Percentiles rank a stretch among this genome's conserved stretches.
Conservation (phyloP, 2,888 invertebrate genomes). For the Elysia crispata region DNA sequence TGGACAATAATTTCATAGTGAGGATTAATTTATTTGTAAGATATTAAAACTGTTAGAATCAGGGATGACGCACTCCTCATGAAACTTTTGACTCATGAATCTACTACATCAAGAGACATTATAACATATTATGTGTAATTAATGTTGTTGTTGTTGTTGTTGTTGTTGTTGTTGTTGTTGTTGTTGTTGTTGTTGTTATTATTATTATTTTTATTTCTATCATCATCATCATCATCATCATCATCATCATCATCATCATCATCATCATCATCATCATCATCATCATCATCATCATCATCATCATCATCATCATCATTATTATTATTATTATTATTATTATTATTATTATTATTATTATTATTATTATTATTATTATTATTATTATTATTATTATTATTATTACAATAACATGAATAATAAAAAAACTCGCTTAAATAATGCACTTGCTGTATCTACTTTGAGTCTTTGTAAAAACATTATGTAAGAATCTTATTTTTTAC, state of each 20-base stretch:
- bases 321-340: conserved; percentile 7
- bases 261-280: neutral
- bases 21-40: too few relatives aligned
- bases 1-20: too few relatives aligned
- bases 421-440: too few relatives aligned
- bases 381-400: conserved; percentile 10
- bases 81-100: too few relatives aligned
- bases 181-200: conserved; percentile 18
- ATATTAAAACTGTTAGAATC: too few relatives aligned
- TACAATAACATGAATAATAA: too few relatives aligned
- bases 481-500: too few relatives aligned
- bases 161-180: neutral
- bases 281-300: neutral
- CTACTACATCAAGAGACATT: too few relatives aligned
- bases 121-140: too few relatives aligned
- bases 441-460: too few relatives aligned
- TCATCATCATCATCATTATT: neutral
- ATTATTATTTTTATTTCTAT: neutral
- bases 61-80: too few relatives aligned
- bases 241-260: neutral
- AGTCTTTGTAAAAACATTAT: too few relatives aligned
- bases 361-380: conserved; percentile 13
- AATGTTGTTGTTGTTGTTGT: neutral
- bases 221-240: neutral
- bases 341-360: conserved; percentile 1